Base-by-base conservation (phyloP, 23 tunicate genomes). In the Halocynthia roretzi region DNA sequence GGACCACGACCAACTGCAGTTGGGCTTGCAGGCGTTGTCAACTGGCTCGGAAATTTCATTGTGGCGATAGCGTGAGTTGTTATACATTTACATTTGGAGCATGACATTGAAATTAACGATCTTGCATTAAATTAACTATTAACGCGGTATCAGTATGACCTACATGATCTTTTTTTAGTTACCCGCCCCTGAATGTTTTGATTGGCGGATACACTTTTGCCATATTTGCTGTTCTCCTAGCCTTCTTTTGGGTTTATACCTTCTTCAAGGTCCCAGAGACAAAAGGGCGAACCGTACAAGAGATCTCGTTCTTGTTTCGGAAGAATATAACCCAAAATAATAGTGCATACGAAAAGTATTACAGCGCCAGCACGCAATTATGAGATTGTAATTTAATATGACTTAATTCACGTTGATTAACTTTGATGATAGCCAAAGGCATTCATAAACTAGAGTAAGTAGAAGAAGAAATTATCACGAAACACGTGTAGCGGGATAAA, bases 221-320 rank as follows among this genome's bases (percentile, higher is more conserved):
- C 54, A 94, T 94, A n/a, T 94, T 94, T 71, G 86, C 91, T 70
- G 95, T 68, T 7, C 76, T 94, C 17, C 71, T 88, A 69, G 91
- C 85, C 5, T 10, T 82, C 56, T 94, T 94, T 83, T 77, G 80
- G 70, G 11, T 82, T 53, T 88, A 80, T 55, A 88, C 95, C 50
- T 88, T 56, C 82, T 84, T 88, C 51, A 76, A 67, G 63, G 99
- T 94, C 48, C 99, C 99, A 9, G 99, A 94, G 75, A 94, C 99
- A 22, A 94, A 94, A 72, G 99, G 99, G 12, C 64, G 68, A 50
- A 82, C 79, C 60, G 82, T 94, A 8, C 51, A 22, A 56, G 99
- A 84, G 50, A 94, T 94, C 51, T 77, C 85, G 7, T 85, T 89
- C 7, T 81, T 77, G 71, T 88, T 94, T 56, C 78, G 56, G 56